Evolutionary conservation across 2,797 vertebrate genomes (phyloP).

Genomic region (Lithobates sylvaticus): DNA sequence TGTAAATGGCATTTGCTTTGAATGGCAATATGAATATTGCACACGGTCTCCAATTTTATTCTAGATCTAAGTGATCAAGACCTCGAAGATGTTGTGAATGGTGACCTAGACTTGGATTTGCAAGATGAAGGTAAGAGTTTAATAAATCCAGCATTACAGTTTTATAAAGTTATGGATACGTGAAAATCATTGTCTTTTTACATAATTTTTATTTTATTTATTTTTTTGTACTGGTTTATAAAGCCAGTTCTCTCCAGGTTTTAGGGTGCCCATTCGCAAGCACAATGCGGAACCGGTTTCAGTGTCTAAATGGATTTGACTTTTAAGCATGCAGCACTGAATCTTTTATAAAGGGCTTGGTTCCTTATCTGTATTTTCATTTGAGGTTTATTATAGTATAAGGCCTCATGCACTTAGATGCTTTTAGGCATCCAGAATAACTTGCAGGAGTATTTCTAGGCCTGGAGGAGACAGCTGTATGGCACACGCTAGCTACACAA

Average conservation of each 20-base stretch:
- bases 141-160: not conserved
- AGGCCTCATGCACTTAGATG: too few relatives aligned
- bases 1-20: slow-evolving; percentile 1
- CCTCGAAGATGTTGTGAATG: slow-evolving; percentile 1
- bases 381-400: too few relatives aligned
- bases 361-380: too few relatives aligned
- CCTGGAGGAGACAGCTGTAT: too few relatives aligned
- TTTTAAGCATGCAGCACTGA: too few relatives aligned
- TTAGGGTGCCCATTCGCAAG: too few relatives aligned
- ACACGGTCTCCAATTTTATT: not conserved
- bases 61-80: slow-evolving; percentile 18
- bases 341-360: not conserved
- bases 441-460: too few relatives aligned
- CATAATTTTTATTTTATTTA: not conserved
- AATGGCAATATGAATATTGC: not conserved
- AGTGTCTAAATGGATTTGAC: not conserved
- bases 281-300: not conserved
- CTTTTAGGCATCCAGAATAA: too few relatives aligned
- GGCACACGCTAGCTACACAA: too few relatives aligned
- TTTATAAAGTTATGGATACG: not conserved
- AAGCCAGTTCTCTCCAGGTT: too few relatives aligned
- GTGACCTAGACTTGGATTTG: not conserved
- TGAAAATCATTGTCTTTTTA: too few relatives aligned
- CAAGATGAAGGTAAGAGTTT: slow-evolving; percentile 4
- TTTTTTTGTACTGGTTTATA: not conserved